Conservation (phyloP, 2,888 invertebrate species). For the Dicranocentrus wangi region DNA sequence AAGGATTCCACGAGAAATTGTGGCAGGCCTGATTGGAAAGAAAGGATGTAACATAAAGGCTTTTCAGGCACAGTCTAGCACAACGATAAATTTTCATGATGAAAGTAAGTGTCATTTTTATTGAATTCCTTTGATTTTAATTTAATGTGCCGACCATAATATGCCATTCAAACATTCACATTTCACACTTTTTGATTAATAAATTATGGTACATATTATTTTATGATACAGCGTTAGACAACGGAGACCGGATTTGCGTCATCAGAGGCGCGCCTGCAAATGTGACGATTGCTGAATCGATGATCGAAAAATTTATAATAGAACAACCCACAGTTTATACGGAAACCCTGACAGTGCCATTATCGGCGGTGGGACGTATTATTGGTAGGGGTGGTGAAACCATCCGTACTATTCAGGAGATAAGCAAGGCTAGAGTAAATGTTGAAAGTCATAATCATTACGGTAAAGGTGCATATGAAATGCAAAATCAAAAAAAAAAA, state of each 20-base stretch:
- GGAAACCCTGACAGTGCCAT: constrained; percentile 56
- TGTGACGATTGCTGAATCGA: constrained; percentile 82
- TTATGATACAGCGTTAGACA: constrained; percentile 74
- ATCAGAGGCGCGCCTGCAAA: constrained; percentile 82
- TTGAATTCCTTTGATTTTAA: not conserved
- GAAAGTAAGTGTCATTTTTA: constrained; percentile 71
- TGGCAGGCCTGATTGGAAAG: constrained; percentile 78
- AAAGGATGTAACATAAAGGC: constrained; percentile 85
- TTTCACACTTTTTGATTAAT: too few relatives aligned
- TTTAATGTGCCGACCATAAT: too few relatives aligned
- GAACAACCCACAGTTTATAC: constrained; percentile 82
- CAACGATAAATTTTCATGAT: constrained; percentile 78
- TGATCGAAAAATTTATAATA: constrained; percentile 81
- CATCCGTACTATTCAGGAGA: constrained; percentile 82
- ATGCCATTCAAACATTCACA: too few relatives aligned
- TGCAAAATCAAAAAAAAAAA: not conserved
- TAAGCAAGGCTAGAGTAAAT: constrained; percentile 83
- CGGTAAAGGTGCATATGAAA: constrained; percentile 23
- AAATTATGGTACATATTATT: constrained; percentile 12
- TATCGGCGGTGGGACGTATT: constrained; percentile 79
- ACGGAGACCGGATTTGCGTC: constrained; percentile 80
- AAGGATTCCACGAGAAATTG: constrained; percentile 74
- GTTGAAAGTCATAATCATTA: constrained; percentile 75
- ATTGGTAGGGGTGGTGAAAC: constrained; percentile 85
- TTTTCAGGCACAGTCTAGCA: constrained; percentile 83